Base-by-base conservation (phyloP, 1,140 invertebrate genomes). In the Drosophila pseudoobscura region DNA sequence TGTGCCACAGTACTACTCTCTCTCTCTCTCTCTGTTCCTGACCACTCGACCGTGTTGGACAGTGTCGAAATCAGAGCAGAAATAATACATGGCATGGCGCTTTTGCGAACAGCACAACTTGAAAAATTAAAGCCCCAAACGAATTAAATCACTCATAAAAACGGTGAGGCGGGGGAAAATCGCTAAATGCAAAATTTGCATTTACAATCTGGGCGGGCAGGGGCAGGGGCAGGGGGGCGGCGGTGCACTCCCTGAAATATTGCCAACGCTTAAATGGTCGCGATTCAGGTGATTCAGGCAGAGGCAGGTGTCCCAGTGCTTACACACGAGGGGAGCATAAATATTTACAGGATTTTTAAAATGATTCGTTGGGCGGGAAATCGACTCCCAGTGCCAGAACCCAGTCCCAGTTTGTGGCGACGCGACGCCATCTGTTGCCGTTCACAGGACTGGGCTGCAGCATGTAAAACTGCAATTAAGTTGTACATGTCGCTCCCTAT, bases 391-490 rank as follows among this genome's bases (percentile, higher is more conserved):
- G 24, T 26, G 24, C 24, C 24, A 4, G 5, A 5, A 5, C 4
- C 24, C 24, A 26, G 24, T 26, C 24, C 24, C 24, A 5, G 3
- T 26, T 26, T 5, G 24, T 26, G 24, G 24, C 20, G 20, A 35
- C 31, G 31, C 31, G 31, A 9, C 15, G 75, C 60, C 80, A 85
- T 69, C 82, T 85, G 82, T 57, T 60, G 73, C 24, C 62, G 59
- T 85, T 87, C 82, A 58, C 82, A 84, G 54, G 58, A 58, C 77
- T 85, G 54, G 55, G 52, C 51, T 61, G 61, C 80, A 60, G 75
- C 78, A 85, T 87, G 80, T 85, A 80, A 85, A 85, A 87, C 84
- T 82, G 83, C 82, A 85, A 85, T 85, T 85, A 85, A 85, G 78
- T 80, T 87, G 82, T 85, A 78, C 66, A 78, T 68, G 68, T 66